Percentiles rank a stretch among this genome's conserved stretches.
phyloP scores from a whole-genome alignment of 2,113 vertebrate species.

The Ovis aries region DNA sequence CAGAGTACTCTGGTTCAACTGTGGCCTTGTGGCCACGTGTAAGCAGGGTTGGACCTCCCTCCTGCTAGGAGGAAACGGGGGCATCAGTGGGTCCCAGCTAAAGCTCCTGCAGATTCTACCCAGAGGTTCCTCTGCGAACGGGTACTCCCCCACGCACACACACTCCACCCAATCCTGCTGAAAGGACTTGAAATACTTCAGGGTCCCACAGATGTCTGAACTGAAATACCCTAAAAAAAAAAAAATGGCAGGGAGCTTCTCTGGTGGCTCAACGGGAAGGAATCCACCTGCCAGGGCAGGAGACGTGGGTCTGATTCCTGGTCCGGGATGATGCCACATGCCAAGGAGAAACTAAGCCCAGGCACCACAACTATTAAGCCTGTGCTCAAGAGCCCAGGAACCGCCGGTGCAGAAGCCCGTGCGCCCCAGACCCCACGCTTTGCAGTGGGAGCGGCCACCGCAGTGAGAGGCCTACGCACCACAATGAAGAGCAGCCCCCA shows the following conservation, averaged over 20 bases:
- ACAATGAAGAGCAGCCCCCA: background rate
- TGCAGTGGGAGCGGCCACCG: background rate
- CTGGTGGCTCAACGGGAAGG: background rate
- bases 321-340: background rate
- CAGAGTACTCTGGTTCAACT: background rate
- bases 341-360: background rate
- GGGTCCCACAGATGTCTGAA: background rate
- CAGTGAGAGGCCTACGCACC: background rate
- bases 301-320: background rate
- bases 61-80: background rate
- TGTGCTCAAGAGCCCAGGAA: background rate
- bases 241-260: background rate
- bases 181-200: background rate
- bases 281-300: background rate
- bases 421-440: background rate
- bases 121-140: background rate
- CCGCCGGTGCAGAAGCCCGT: background rate
- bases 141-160: background rate
- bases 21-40: background rate
- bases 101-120: background rate
- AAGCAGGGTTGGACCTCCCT: background rate
- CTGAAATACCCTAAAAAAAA: background rate
- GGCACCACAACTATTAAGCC: background rate
- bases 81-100: rapidly evolving
- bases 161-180: background rate